These are phyloP conservation scores for Lamproptera curius DNA, from an alignment of 2,888 invertebrate genomes.

Conservation along the genomic window DNA sequence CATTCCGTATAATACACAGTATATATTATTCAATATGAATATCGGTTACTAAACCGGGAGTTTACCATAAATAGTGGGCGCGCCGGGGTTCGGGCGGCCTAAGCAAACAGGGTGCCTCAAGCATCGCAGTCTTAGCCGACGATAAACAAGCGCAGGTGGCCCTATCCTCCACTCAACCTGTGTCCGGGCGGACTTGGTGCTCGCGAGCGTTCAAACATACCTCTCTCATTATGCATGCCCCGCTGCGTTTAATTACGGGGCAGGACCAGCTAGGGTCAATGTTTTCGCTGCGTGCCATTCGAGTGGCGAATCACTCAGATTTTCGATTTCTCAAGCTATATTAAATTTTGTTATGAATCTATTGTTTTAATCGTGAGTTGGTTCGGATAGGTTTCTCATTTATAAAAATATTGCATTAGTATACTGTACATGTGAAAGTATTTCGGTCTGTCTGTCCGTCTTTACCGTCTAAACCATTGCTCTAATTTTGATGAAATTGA, in stretches of 20 bases:
- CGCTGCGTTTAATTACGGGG: slow-evolving; percentile 72
- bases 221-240: slow-evolving; percentile 71
- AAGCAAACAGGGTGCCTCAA: slow-evolving; percentile 58
- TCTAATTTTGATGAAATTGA: too few species aligned
- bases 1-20: slow-evolving; percentile 14
- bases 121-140: slow-evolving; percentile 50
- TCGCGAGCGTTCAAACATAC: slow-evolving; percentile 72
- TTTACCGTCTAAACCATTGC: too few species aligned
- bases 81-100: slow-evolving; percentile 50
- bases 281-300: slow-evolving; percentile 75
- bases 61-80: slow-evolving; percentile 56
- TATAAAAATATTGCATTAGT: too few species aligned
- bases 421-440: too few species aligned
- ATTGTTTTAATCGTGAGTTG: too few species aligned
- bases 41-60: slow-evolving; percentile 41
- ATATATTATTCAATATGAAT: slow-evolving; percentile 22
- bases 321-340: too few species aligned
- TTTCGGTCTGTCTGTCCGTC: too few species aligned
- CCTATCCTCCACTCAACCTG: slow-evolving; percentile 50
- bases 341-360: too few species aligned
- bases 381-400: too few species aligned
- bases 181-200: slow-evolving; percentile 61
- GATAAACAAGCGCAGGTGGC: slow-evolving; percentile 68
- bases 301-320: slow-evolving; percentile 45
- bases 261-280: slow-evolving; percentile 63